Evolutionary conservation across 2,797 vertebrate genomes (phyloP).

Genomic region (Danio tinwini): DNA sequence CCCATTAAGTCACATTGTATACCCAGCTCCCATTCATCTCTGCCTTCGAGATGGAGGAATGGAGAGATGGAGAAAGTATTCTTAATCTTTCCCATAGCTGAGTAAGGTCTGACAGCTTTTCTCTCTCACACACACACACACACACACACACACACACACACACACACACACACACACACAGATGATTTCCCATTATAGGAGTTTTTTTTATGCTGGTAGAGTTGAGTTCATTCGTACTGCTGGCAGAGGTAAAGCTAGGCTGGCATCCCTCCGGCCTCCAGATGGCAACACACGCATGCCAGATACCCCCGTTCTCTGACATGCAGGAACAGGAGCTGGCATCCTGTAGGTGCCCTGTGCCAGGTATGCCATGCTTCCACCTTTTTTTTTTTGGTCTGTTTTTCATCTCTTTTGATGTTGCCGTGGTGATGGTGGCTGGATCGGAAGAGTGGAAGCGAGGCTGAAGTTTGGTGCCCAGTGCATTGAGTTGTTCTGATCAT

Average conservation of each 20-base stretch:
- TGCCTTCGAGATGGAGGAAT: slow-evolving; percentile 18
- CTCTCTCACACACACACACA: slow-evolving; percentile 62
- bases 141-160: slow-evolving; percentile 57
- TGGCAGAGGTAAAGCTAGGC: slow-evolving; percentile 66
- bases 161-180: slow-evolving; percentile 37
- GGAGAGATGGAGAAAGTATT: not conserved
- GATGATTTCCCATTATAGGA: slow-evolving; percentile 68
- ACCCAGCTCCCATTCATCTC: slow-evolving; percentile 6
- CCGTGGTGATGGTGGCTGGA: slow-evolving; percentile 29
- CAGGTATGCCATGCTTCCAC: slow-evolving; percentile 64
- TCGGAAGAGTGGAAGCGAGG: not conserved
- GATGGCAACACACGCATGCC: slow-evolving; percentile 74
- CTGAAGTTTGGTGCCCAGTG: not conserved
- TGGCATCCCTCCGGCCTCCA: slow-evolving; percentile 72
- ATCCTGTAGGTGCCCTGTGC: slow-evolving; percentile 68
- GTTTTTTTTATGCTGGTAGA: slow-evolving; percentile 34
- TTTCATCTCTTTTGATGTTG: slow-evolving; percentile 15
- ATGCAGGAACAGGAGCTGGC: slow-evolving; percentile 64
- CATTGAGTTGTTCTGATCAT: slow-evolving; percentile 12
- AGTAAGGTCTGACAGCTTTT: slow-evolving; percentile 43
- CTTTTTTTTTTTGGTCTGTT: not conserved
- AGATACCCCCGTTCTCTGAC: slow-evolving; percentile 55
- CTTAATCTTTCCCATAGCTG: not conserved
- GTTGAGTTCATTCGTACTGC: slow-evolving; percentile 63
- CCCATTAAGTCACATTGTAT: slow-evolving; percentile 36